Conservation (phyloP, 2,888 invertebrate species). For the Spilarctia lutea region DNA sequence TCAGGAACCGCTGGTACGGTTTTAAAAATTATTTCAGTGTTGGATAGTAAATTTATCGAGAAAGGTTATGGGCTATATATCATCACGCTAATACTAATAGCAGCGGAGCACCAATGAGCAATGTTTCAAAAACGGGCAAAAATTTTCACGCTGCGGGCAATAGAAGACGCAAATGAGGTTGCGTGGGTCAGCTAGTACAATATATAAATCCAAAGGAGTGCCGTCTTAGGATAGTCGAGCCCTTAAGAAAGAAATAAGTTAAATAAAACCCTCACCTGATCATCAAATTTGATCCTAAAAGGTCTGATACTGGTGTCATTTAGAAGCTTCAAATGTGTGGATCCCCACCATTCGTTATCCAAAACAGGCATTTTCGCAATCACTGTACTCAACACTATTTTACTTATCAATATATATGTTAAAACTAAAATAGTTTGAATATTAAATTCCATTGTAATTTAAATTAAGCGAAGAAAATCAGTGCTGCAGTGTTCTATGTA, state of each 20-base stretch:
- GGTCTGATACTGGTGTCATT: conserved; percentile 82
- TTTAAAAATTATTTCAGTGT: too few species aligned
- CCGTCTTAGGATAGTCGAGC: neutral
- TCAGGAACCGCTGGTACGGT: too few species aligned
- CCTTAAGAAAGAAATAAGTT: neutral
- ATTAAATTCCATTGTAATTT: neutral
- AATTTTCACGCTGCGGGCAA: too few species aligned
- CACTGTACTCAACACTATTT: neutral
- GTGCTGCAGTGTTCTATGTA: neutral
- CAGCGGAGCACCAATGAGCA: too few species aligned
- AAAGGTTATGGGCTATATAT: too few species aligned
- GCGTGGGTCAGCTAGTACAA: too few species aligned
- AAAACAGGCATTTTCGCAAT: neutral
- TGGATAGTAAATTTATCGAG: too few species aligned
- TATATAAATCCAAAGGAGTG: too few species aligned
- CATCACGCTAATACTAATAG: too few species aligned
- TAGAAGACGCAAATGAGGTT: too few species aligned
- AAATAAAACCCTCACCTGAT: conserved; percentile 32
- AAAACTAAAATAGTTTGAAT: neutral
- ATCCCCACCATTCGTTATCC: conserved; percentile 77
- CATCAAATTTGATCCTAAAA: conserved; percentile 79
- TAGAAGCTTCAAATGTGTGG: conserved; percentile 57
- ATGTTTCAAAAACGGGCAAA: too few species aligned
- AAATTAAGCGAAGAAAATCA: neutral
- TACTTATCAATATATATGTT: neutral